Conservation (phyloP, 2,113 vertebrate species). For the Ophiodon elongatus region DNA sequence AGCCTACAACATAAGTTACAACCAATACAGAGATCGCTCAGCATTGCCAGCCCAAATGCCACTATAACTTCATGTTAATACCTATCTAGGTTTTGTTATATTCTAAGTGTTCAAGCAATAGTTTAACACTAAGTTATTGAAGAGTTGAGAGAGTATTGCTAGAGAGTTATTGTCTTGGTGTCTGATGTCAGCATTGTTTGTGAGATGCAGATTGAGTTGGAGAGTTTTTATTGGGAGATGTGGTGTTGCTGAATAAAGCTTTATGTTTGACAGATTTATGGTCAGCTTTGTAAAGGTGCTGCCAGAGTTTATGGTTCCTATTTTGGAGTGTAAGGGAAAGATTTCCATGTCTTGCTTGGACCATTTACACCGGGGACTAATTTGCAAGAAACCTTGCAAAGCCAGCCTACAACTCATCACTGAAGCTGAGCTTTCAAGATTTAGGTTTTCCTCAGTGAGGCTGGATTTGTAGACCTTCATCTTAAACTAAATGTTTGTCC, state of each 20-base stretch:
- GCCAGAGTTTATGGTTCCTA: slow-evolving; percentile 42
- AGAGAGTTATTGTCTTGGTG: not conserved
- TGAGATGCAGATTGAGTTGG: slow-evolving; percentile 12
- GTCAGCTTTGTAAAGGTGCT: slow-evolving; percentile 38
- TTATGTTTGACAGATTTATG: slow-evolving; percentile 43
- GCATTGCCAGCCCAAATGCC: not conserved
- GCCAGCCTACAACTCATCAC: slow-evolving; percentile 31
- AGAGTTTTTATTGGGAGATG: slow-evolving; percentile 28
- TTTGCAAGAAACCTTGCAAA: slow-evolving; percentile 35
- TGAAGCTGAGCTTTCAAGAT: slow-evolving; percentile 20
- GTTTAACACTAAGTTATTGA: not conserved
- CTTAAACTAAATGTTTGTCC: slow-evolving; percentile 6
- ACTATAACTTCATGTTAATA: not conserved
- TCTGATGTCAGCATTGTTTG: slow-evolving; percentile 12
- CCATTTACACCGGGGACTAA: slow-evolving; percentile 41
- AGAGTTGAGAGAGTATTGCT: too few species aligned
- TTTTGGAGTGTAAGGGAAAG: slow-evolving; percentile 24
- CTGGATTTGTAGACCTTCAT: slow-evolving; percentile 22
- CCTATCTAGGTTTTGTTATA: not conserved
- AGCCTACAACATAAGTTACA: not conserved
- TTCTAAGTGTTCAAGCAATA: not conserved
- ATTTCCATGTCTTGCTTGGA: slow-evolving; percentile 27
- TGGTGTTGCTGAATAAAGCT: slow-evolving; percentile 32
- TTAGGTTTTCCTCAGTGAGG: slow-evolving; percentile 18
- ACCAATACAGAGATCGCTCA: not conserved